Evolutionary conservation across 2,113 vertebrate genomes (phyloP), one percentile per base, ranked within the genome.

Genomic region (Cynoglossus semilaevis): DNA sequence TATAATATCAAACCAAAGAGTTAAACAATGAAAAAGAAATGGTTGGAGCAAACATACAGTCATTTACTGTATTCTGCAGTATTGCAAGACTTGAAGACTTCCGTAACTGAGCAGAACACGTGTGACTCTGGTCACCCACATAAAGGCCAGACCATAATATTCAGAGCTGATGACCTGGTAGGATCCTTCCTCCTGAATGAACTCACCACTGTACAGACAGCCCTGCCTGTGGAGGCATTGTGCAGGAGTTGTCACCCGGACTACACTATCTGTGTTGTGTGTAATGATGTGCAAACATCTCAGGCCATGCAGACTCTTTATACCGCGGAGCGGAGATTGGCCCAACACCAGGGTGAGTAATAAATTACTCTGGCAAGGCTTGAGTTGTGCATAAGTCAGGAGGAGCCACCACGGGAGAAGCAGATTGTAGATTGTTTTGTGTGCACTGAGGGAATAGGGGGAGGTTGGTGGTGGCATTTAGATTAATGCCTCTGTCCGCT

Each of bases 391-490:
- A 81, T 83, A 86, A 83, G 77, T 84, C 85, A 76, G 74, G 69
- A 67, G 76, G 72, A 83, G 76, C 65, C 74, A 82, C 81, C 65
- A 55, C 19, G 29, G 67, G 77, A 79, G 80, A 79, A 88, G 80
- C 64, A 82, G 80, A 80, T 77, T 87, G 86, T 73, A 80, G 77
- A 86, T 76, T 81, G 76, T 85, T 85, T 79, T 81, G 72, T 85
- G 77, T 73, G 69, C 71, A 52, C 61, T 50, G 59, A 55, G 63
- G 40, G 70, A 74, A 63, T 19, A 29, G 70, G 60, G 79, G 51
- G 64, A 43, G 74, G 76, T 68, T 80, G 76, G 70, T 57, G 55
- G 76, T 79, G 69, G 57, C 65, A 42, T 72, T 78, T 58, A 84
- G 85, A 89, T 87, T 78, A 85, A 89, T 86, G 76, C 64, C 58